A percentile compares a stretch with the other conserved stretches of the same genome.
phyloP scores from a whole-genome alignment of 2,888 invertebrate species.

The Watsonalla binaria region DNA sequence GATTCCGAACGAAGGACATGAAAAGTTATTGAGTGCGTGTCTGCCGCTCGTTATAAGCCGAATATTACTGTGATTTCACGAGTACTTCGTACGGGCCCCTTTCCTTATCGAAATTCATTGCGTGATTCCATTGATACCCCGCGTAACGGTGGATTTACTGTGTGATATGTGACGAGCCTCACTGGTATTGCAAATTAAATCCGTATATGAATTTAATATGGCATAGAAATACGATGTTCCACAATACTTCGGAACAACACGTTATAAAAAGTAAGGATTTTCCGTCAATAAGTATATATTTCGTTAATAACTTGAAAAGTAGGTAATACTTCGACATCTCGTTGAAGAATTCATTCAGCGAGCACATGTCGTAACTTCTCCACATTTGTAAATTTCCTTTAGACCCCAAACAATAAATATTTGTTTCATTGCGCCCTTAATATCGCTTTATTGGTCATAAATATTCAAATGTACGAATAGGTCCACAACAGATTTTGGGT shows the following conservation, averaged over 20 bases:
- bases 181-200: neutral
- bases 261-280: too few relatives aligned
- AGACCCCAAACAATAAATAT: conserved; percentile 18
- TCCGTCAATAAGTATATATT: too few relatives aligned
- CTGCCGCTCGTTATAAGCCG: conserved; percentile 13
- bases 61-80: conserved; percentile 36
- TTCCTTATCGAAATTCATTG: conserved; percentile 25
- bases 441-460: conserved; percentile 29
- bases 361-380: conserved; percentile 11
- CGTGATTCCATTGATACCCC: conserved; percentile 21
- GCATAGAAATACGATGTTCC: too few relatives aligned
- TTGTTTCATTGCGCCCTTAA: conserved; percentile 24
- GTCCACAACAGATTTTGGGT: conserved; percentile 7
- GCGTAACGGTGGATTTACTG: conserved; percentile 18
- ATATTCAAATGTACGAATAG: conserved; percentile 24
- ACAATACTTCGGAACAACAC: too few relatives aligned
- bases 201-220: too few relatives aligned
- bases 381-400: conserved; percentile 14
- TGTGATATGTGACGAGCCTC: conserved; percentile 7
- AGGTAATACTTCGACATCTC: too few relatives aligned
- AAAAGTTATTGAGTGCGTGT: conserved; percentile 10
- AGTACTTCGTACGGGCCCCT: conserved; percentile 24
- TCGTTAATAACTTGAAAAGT: too few relatives aligned
- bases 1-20: conserved; percentile 11
- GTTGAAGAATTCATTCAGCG: conserved; percentile 6